Percentiles rank a stretch among this genome's conserved stretches.
Conservation (phyloP, 1,140 invertebrate species). For the Mercenaria mercenaria region DNA sequence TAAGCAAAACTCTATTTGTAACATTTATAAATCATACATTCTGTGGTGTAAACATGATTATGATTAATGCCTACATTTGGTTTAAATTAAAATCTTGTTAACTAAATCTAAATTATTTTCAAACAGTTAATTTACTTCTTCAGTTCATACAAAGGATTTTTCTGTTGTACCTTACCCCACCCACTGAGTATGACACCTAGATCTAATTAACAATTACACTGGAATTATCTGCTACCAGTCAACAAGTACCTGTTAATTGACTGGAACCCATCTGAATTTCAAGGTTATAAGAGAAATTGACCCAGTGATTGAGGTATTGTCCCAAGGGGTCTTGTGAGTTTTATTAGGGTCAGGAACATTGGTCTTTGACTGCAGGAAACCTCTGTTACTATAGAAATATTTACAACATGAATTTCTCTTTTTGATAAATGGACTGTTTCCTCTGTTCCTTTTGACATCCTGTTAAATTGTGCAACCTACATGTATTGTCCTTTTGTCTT, state of each 20-base stretch:
- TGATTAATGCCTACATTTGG: too few species aligned
- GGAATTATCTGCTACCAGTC: conserved; percentile 32
- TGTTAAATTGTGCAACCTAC: not conserved
- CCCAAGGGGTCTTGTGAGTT: not conserved
- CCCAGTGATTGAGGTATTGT: not conserved
- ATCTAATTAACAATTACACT: conserved; percentile 14
- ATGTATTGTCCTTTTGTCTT: conserved; percentile 2
- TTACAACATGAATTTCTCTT: not conserved
- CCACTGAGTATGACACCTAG: conserved; percentile 38
- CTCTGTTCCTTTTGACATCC: not conserved
- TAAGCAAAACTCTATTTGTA: too few species aligned
- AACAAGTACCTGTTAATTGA: conserved; percentile 42
- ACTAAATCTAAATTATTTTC: not conserved
- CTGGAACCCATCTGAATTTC: conserved; percentile 41
- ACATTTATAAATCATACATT: too few species aligned
- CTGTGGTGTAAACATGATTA: too few species aligned
- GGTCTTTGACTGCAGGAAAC: conserved; percentile 39
- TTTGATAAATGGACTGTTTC: conserved; percentile 36
- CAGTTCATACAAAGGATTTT: not conserved
- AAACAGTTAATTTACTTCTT: not conserved
- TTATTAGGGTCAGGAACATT: not conserved
- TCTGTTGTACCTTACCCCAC: conserved; percentile 44
- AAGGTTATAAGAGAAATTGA: not conserved
- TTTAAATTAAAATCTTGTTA: too few species aligned
- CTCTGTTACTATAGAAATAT: not conserved